Evolutionary conservation across 2,113 vertebrate species (phyloP), one percentile per base, ranked within the genome.

Genomic region (human (Homo sapiens)): DNA sequence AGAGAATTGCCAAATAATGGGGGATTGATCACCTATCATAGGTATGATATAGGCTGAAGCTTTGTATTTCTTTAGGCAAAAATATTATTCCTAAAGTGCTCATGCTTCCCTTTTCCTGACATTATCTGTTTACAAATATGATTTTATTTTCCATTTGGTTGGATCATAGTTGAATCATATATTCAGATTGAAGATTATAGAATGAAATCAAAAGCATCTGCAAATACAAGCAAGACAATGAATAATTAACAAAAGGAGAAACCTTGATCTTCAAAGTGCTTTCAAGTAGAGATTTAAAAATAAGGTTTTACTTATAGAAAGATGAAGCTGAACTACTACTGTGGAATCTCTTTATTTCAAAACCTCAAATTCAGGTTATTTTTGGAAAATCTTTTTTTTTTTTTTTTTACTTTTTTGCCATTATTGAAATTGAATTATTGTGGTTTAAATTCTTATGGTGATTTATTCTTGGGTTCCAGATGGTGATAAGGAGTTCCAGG

Each of bases 91-190:
- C 61, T 81, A 81, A 92, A 78, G 6, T 78, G 3, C 6, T 89
- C 8, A 50, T 86, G 9, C 27, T 75, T 96, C 23, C 23, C 57
- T 93, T 79, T 82, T 81, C 0, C 73, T 89, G 64, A 40, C 9
- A 81, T 90, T 89, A 35, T 79, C 48, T 81, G 38, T 82, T 97
- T 95, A 81, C 45, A 83, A 64, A 72, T 90, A n/a, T n/a, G 10
- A 11, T 52, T 90, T 89, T 68, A 48, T 68, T 68, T 95, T 87
- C 45, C 52, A 32, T 83, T 97, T 70, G 25, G 6, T 75, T 95
- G 38, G 20, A 76, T 95, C 55, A 81, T 80, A 89, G 25, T 55
- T 89, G 45, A 91, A 80, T 57, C 13, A 48, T 80, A 52, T 80
- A 76, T 72, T 91, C 52, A 72, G 13, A 86, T 40, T 38, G 20